Base-by-base conservation (phyloP, 2,797 vertebrate species). In the Mallotus villosus region DNA sequence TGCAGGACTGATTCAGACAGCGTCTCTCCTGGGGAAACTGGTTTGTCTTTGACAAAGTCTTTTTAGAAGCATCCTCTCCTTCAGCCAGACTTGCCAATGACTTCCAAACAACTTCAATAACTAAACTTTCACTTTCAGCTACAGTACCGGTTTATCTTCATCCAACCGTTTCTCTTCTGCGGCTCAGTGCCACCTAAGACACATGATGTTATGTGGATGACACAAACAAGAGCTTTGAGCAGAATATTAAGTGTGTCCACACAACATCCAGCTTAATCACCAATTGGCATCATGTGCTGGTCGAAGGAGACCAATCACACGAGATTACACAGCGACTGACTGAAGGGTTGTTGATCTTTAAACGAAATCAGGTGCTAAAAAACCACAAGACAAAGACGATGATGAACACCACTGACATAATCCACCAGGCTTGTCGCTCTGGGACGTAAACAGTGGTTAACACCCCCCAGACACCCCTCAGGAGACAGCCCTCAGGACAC, bases 1-100 rank as follows among this genome's bases (percentile, higher is more conserved):
- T 77, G 83, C 73, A 73, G 77, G 37, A 2, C 37, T 1, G 37
- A 17, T n/a, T 53, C 51, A 71, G 51, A 63, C 77, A 29, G 27
- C 70, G 74, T 1, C 51, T 71, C 66, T 37, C 22, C 64, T 9
- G 12, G 9, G 64, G 16, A 34, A 6, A 34, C 46, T 22, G n/a
- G 58, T 41, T 19, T 3, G 73, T 25, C 34, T 71, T 80, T 84
- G 57, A 75, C 25, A 58, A 53, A 32, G 29, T 58, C n/a, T 67
- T 17, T 68, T 51, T n/a, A 19, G 4, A 5, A 55, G 11, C 19
- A 71, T 70, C 19, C 32, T 49, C 55, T 55, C 70, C 9, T 67
- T 57, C 19, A 16, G 27, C 29, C 8, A 55, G 67, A 59, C 21
- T 70, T 19, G 1, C 17, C 24, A 27, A 1, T 29, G 9, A 25